These are phyloP conservation scores for Dryococelus australis DNA, from an alignment of 2,888 invertebrate genomes.

Conservation along the genomic window DNA sequence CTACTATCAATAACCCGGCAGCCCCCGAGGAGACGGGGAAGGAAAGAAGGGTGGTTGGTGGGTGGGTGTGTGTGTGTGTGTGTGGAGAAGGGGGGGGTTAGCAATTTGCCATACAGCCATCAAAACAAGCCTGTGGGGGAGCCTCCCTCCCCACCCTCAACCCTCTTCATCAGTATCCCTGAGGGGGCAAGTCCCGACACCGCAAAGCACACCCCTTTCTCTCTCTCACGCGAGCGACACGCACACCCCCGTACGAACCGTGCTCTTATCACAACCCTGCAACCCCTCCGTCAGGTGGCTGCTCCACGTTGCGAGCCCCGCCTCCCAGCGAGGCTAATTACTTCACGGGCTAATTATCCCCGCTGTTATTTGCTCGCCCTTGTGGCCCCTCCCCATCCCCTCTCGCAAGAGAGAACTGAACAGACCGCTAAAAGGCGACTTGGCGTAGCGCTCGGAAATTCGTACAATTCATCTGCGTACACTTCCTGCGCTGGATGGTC, in stretches of 20 bases:
- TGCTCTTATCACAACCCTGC: not conserved
- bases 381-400: no score
- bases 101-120: slow-evolving; percentile 31
- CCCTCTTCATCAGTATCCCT: not conserved
- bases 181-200: not conserved
- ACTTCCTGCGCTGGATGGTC: no score
- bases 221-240: not conserved
- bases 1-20: slow-evolving; percentile 24
- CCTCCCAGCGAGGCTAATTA: not conserved
- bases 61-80: no score
- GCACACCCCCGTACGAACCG: not conserved
- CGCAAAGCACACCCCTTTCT: not conserved
- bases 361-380: no score
- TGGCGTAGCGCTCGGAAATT: no score
- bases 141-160: not conserved
- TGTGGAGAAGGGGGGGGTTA: not conserved
- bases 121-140: slow-evolving; percentile 19
- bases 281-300: not conserved
- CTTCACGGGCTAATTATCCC: not conserved
- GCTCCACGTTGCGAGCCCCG: not conserved
- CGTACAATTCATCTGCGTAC: no score
- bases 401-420: no score
- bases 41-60: not conserved
- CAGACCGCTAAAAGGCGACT: no score
- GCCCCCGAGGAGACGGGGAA: not conserved